phyloP scores from a whole-genome alignment of 2,797 vertebrate species.

The Gobio occitaniae region DNA sequence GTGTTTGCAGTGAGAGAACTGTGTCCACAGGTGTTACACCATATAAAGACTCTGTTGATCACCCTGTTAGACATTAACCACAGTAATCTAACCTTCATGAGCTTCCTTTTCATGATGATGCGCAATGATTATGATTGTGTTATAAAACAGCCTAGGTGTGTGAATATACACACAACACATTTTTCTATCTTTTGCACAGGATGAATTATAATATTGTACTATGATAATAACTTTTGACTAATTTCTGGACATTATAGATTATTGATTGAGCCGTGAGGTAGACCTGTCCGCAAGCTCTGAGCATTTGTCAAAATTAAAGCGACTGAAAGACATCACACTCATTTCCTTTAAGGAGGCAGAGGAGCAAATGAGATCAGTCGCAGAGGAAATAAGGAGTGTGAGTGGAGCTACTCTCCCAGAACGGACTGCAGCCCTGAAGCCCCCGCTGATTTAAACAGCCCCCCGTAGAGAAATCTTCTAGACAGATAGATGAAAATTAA shows the following conservation, averaged over 20 bases:
- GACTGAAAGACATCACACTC: conserved; percentile 31
- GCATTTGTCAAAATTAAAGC: conserved; percentile 43
- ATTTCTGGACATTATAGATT: not conserved
- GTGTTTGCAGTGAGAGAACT: conserved; percentile 19
- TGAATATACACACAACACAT: not conserved
- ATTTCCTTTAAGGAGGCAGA: conserved; percentile 52
- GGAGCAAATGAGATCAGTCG: conserved; percentile 42
- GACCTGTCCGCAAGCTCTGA: not conserved
- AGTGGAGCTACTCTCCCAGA: conserved; percentile 51
- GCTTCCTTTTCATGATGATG: conserved; percentile 46
- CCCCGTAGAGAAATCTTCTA: not conserved
- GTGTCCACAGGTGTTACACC: conserved; percentile 28
- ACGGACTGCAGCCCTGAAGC: not conserved
- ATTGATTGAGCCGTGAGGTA: not conserved
- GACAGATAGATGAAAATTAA: no score
- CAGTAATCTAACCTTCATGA: conserved; percentile 12
- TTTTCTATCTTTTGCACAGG: not conserved
- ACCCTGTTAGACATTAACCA: conserved; percentile 55
- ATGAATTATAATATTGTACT: not conserved
- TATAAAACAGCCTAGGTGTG: conserved; percentile 25
- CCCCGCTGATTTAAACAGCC: not conserved
- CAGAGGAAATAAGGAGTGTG: conserved; percentile 49
- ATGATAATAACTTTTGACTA: not conserved
- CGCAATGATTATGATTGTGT: conserved; percentile 30
- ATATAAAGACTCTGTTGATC: conserved; percentile 50